These are phyloP conservation scores for Ctenochaetus hawaiiensis DNA, from an alignment of 2,797 vertebrate species.

Conservation along the genomic window DNA sequence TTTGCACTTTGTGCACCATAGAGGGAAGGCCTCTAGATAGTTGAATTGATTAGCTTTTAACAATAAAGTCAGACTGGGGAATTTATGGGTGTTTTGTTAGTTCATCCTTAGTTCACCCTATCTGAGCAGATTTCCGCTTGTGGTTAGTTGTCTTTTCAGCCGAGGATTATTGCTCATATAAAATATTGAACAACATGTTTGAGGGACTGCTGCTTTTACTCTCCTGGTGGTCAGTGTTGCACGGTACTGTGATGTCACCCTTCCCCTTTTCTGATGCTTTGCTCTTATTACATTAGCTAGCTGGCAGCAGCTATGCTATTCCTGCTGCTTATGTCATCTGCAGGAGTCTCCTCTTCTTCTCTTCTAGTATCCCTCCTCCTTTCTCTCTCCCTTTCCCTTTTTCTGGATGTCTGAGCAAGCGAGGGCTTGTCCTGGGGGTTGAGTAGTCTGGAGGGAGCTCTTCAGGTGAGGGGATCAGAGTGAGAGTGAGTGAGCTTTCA, in stretches of 20 bases:
- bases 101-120: neutral
- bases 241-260: slow-evolving; percentile 10
- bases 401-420: slow-evolving; percentile 62
- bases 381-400: slow-evolving; percentile 26
- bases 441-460: slow-evolving; percentile 47
- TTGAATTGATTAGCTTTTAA: slow-evolving; percentile 1
- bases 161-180: neutral
- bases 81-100: neutral
- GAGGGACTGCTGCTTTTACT: slow-evolving; percentile 10
- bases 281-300: slow-evolving; percentile 61
- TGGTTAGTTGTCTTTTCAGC: slow-evolving; percentile 6
- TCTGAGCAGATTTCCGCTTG: neutral
- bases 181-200: slow-evolving; percentile 14
- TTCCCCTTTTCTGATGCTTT: slow-evolving; percentile 18
- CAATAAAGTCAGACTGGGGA: neutral
- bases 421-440: slow-evolving; percentile 47
- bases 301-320: slow-evolving; percentile 46
- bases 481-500: slow-evolving; percentile 50
- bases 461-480: slow-evolving; percentile 48
- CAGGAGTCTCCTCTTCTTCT: slow-evolving; percentile 37
- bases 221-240: neutral
- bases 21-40: neutral
- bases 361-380: slow-evolving; percentile 15
- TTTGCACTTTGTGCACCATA: neutral
- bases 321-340: slow-evolving; percentile 71